phyloP scores from a whole-genome alignment of 2,797 vertebrate genomes.

The Pseudomugil tenellus region DNA sequence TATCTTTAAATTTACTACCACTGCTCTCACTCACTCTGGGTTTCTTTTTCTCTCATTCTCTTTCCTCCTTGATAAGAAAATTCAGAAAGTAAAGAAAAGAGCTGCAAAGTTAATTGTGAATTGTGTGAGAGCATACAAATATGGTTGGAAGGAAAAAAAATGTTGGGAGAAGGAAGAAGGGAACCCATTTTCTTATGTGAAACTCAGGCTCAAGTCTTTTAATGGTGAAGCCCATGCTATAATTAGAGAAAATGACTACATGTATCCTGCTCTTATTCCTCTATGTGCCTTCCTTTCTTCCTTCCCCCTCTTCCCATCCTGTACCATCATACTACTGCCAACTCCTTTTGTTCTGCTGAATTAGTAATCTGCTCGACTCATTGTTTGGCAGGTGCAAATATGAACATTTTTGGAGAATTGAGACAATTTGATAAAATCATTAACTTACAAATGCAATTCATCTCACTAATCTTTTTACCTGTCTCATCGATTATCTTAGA shows the following conservation, averaged over 20 bases:
- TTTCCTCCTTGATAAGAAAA: slow-evolving; percentile 52
- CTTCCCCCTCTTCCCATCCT: slow-evolving; percentile 28
- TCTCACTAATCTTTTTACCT: slow-evolving; percentile 15
- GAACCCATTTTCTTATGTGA: slow-evolving; percentile 39
- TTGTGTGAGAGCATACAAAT: slow-evolving; percentile 35
- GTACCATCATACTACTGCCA: slow-evolving; percentile 24
- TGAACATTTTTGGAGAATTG: slow-evolving; percentile 35
- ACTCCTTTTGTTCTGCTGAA: slow-evolving; percentile 40
- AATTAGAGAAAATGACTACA: slow-evolving; percentile 65
- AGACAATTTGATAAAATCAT: slow-evolving; percentile 37
- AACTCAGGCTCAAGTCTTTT: slow-evolving; percentile 44
- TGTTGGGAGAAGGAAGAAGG: background rate
- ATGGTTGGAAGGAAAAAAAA: slow-evolving; percentile 13
- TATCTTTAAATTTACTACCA: slow-evolving; percentile 73
- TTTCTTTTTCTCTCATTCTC: slow-evolving; percentile 40
- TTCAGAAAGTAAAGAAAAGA: slow-evolving; percentile 44
- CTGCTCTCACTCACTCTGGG: slow-evolving; percentile 42
- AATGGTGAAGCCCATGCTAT: slow-evolving; percentile 37
- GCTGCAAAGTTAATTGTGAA: slow-evolving; percentile 61
- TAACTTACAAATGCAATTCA: slow-evolving; percentile 29
- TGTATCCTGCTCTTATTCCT: slow-evolving; percentile 36
- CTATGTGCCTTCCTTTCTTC: slow-evolving; percentile 27
- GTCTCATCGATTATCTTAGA: slow-evolving; percentile 69
- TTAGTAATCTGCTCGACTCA: slow-evolving; percentile 36
- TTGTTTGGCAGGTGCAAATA: slow-evolving; percentile 37